Percentiles rank a stretch among this genome's conserved stretches.
Conservation (phyloP, 2,888 invertebrate genomes). For the Stratiomys singularior region DNA sequence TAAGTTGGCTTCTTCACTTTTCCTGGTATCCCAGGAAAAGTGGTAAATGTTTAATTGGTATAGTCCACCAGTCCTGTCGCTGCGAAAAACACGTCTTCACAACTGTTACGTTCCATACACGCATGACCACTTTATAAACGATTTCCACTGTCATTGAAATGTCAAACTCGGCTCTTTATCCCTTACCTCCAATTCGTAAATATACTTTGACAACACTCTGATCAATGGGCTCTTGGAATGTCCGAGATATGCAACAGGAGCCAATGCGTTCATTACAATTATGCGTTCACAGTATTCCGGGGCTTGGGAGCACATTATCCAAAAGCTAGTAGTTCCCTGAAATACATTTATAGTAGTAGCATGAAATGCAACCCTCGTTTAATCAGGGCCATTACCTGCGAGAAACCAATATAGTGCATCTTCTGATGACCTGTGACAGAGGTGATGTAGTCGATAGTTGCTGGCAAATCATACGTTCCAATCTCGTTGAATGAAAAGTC, state of each 20-base stretch:
- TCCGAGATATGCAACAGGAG: conserved; percentile 67
- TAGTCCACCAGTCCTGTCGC: too few relatives aligned
- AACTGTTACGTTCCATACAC: too few relatives aligned
- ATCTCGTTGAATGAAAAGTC: conserved; percentile 67
- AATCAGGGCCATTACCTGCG: conserved; percentile 63
- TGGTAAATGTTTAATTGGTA: too few relatives aligned
- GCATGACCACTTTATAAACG: too few relatives aligned
- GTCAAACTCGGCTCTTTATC: too few relatives aligned
- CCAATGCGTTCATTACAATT: conserved; percentile 66
- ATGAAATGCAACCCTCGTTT: neutral
- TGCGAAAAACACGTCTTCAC: too few relatives aligned
- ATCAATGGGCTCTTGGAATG: conserved; percentile 60
- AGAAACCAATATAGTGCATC: conserved; percentile 69
- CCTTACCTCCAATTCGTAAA: conserved; percentile 43
- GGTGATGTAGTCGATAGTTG: conserved; percentile 67
- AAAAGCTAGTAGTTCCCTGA: conserved; percentile 68
- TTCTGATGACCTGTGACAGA: conserved; percentile 61
- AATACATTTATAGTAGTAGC: neutral
- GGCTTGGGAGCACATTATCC: conserved; percentile 64
- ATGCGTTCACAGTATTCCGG: conserved; percentile 69
- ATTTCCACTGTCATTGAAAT: too few relatives aligned
- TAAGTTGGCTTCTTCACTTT: too few relatives aligned
- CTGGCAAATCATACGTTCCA: conserved; percentile 69
- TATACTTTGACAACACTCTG: neutral
- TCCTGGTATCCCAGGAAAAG: too few relatives aligned